Evolutionary conservation across 2,113 vertebrate species (phyloP).

Genomic region (Puffinus mauretanicus): DNA sequence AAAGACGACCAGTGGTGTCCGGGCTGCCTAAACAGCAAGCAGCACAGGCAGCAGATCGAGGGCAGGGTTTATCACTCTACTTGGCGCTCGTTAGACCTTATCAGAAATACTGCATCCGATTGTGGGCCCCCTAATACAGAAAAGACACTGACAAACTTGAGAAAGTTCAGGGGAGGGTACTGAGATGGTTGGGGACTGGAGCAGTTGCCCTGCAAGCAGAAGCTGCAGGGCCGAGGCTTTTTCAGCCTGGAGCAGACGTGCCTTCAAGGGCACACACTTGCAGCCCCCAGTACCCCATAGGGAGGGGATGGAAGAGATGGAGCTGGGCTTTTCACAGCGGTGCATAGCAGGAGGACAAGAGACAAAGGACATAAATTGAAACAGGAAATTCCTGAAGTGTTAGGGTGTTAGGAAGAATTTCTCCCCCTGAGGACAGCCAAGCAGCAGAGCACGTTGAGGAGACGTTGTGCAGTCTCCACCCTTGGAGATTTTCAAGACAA

Average conservation of each 20-base stretch:
- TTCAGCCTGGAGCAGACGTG: background rate
- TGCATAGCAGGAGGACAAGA: background rate
- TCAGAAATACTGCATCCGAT: background rate
- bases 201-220: background rate
- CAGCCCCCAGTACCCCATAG: background rate
- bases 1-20: accelerated
- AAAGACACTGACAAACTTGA: background rate
- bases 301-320: background rate
- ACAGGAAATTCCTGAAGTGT: background rate
- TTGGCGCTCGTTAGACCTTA: background rate
- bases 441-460: background rate
- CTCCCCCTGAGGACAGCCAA: background rate
- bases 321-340: background rate
- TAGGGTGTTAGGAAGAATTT: background rate
- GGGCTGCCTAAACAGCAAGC: background rate
- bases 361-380: background rate
- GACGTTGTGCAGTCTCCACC: background rate
- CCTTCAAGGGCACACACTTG: background rate
- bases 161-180: background rate
- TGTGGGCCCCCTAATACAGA: background rate
- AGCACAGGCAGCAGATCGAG: background rate
- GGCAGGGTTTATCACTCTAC: background rate
- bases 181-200: background rate
- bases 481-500: background rate
- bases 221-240: background rate